Evolutionary conservation across 2,888 invertebrate genomes (phyloP).

Genomic region (Elegia similella): DNA sequence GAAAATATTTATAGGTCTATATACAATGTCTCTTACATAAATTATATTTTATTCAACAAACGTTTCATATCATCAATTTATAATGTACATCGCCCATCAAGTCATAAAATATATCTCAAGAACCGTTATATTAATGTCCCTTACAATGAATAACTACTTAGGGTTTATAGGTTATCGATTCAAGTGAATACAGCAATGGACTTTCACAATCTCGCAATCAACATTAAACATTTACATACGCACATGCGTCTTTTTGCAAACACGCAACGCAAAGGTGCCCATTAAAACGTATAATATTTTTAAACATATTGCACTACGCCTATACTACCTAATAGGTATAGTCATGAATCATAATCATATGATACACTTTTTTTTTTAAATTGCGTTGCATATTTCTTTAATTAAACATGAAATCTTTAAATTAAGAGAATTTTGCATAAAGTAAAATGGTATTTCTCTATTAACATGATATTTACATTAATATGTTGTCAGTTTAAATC

Average conservation of each 20-base stretch:
- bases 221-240: constrained; percentile 30
- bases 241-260: constrained; percentile 24
- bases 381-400: too few relatives aligned
- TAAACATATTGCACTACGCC: neutral
- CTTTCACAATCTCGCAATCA: constrained; percentile 19
- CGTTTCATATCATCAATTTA: neutral
- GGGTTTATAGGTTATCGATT: constrained; percentile 1
- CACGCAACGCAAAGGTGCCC: neutral
- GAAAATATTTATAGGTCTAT: too few relatives aligned
- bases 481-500: too few relatives aligned
- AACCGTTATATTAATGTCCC: neutral
- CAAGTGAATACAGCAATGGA: neutral
- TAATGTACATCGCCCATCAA: neutral
- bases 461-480: too few relatives aligned
- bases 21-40: too few relatives aligned
- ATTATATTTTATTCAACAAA: neutral
- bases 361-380: too few relatives aligned
- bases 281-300: neutral
- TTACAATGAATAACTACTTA: neutral
- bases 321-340: too few relatives aligned
- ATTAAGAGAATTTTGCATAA: too few relatives aligned
- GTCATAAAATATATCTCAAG: neutral
- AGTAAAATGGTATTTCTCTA: too few relatives aligned
- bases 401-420: too few relatives aligned
- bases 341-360: too few relatives aligned